Percentiles rank a stretch among this genome's conserved stretches.
These are phyloP conservation scores for Lasioglossum oenotherae DNA, from an alignment of 2,888 invertebrate species.

Conservation along the genomic window DNA sequence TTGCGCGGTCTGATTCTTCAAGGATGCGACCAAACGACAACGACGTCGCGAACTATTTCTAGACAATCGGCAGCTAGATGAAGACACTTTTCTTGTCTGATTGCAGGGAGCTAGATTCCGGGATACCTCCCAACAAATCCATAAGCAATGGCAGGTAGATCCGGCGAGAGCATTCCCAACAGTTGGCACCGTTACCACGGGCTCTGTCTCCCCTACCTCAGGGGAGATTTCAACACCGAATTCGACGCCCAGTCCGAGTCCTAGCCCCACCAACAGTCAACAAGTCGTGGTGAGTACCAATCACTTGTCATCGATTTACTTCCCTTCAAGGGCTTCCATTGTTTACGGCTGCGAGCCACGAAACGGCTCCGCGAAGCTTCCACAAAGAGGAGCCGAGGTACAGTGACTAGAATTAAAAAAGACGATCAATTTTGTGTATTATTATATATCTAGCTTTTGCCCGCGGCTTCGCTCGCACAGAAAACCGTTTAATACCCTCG, in stretches of 20 bases:
- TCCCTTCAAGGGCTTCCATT: not conserved
- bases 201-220: slow-evolving; percentile 71
- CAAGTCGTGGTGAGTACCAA: slow-evolving; percentile 78
- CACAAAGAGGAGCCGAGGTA: not conserved
- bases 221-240: slow-evolving; percentile 77
- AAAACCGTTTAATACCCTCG: no score
- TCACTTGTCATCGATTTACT: slow-evolving; percentile 39
- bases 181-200: slow-evolving; percentile 75
- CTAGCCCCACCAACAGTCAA: slow-evolving; percentile 81
- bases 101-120: slow-evolving; percentile 88
- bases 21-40: slow-evolving; percentile 59
- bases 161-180: slow-evolving; percentile 82
- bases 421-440: no score
- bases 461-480: no score
- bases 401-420: no score
- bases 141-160: slow-evolving; percentile 88
- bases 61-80: not conserved
- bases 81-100: slow-evolving; percentile 9
- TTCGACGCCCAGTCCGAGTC: slow-evolving; percentile 82
- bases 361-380: not conserved
- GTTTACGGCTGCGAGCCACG: not conserved
- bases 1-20: slow-evolving; percentile 66
- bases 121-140: slow-evolving; percentile 91
- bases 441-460: no score
- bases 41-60: not conserved